Percentiles rank a stretch among this genome's conserved stretches.
These are phyloP conservation scores for Myxocyprinus asiaticus DNA, from an alignment of 2,113 vertebrate species.

Conservation along the genomic window DNA sequence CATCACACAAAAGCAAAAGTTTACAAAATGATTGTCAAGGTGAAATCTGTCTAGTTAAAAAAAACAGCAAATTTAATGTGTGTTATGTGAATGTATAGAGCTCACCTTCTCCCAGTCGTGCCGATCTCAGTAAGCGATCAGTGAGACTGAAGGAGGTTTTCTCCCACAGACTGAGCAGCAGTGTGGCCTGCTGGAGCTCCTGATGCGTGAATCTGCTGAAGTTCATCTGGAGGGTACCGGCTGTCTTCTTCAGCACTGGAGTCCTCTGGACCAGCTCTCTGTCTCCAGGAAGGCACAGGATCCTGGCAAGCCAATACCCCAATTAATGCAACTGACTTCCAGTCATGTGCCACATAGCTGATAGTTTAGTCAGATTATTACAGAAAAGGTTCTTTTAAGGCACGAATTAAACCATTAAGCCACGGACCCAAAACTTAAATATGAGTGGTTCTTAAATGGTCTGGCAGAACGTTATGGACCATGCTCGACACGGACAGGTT, in stretches of 20 bases:
- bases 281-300: constrained; percentile 68
- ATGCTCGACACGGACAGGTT: too few species aligned
- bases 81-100: too few species aligned
- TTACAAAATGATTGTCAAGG: too few species aligned
- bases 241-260: constrained; percentile 65
- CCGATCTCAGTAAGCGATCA: constrained; percentile 64
- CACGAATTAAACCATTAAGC: too few species aligned
- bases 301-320: constrained; percentile 57
- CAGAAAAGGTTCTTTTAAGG: too few species aligned
- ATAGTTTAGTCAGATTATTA: too few species aligned
- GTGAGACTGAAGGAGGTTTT: constrained; percentile 60
- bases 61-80: too few species aligned
- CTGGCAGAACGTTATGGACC: too few species aligned
- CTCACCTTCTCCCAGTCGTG: constrained; percentile 64
- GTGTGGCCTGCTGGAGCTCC: constrained; percentile 66
- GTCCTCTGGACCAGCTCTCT: constrained; percentile 63
- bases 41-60: too few species aligned
- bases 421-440: too few species aligned
- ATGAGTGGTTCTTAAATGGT: too few species aligned
- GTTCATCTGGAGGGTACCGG: constrained; percentile 74
- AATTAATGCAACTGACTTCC: not conserved
- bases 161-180: constrained; percentile 75
- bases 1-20: too few species aligned
- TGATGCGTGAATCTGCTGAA: constrained; percentile 64
- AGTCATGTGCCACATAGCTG: not conserved